These are phyloP conservation scores for Crotalus viridis DNA, from an alignment of 2,113 vertebrate genomes.

Conservation along the genomic window DNA sequence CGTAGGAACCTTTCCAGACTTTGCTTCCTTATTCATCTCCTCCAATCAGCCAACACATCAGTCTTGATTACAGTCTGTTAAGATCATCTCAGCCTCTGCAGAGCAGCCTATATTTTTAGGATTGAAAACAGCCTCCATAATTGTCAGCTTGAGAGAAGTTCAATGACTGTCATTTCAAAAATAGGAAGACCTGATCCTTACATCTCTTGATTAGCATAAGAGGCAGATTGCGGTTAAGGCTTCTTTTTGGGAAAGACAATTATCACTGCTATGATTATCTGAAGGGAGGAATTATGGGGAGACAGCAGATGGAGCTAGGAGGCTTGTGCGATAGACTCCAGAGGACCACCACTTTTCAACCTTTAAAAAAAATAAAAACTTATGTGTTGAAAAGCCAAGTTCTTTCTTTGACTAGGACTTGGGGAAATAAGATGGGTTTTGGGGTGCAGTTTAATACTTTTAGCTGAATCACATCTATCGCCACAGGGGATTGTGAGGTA, in stretches of 20 bases:
- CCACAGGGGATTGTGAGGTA: background rate
- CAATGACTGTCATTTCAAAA: background rate
- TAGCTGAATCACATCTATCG: background rate
- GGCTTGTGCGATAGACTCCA: constrained; percentile 17
- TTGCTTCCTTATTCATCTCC: background rate
- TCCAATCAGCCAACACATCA: background rate
- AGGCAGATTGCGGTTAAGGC: background rate
- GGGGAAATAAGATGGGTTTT: background rate
- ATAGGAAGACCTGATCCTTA: background rate
- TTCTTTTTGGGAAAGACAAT: background rate
- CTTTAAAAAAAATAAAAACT: constrained; percentile 5
- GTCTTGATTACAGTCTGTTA: background rate
- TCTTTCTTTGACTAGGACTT: background rate
- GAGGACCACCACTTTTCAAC: background rate
- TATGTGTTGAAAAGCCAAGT: background rate
- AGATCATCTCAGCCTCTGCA: background rate
- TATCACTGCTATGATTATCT: background rate
- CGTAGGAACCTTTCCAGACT: background rate
- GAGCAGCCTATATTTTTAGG: background rate
- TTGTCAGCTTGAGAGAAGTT: background rate
- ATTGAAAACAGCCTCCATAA: constrained; percentile 1
- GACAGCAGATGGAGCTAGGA: constrained; percentile 53
- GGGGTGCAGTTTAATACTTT: background rate
- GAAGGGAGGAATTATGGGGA: background rate
- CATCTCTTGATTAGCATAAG: fast-evolving